Base-by-base conservation (phyloP, 2,797 vertebrate genomes). In the Apogon hyalosoma region DNA sequence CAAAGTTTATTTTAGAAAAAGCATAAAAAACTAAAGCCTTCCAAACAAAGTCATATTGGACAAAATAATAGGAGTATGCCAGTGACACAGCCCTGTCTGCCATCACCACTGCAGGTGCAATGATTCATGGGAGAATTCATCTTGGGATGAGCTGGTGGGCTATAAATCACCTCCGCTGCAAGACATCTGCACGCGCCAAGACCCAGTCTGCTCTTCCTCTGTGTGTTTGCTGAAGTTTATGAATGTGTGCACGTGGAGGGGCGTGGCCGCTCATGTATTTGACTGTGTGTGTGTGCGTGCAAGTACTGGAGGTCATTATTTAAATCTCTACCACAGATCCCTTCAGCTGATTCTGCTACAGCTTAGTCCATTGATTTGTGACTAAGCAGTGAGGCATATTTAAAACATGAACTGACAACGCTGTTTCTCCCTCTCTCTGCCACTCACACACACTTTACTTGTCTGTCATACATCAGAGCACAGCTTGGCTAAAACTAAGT, bases 71-170 rank as follows among this genome's bases (percentile, higher is more conserved):
- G 59, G 43, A 82, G 64, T 58, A 54, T 45, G 73, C 73, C 50
- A 16, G 61, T 80, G 85, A 67, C 84, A 84, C 73, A 76, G 75
- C 75, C 69, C 67, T 63, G 77, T 73, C 80, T 86, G 70, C 69
- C 73, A 70, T 82, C 68, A 73, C 79, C 59, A 72, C 83, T 83
- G 87, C 90, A 88, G 87, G 84, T 75, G 84, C 88, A 87, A 85
- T 92, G 90, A 91, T 89, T 92, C 90, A 90, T 81, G 73, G 84
- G 82, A 90, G 86, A 86, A 89, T 86, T 90, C 79, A 88, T 89
- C 85, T 75, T 40, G 67, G 80, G 78, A 85, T 73, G 83, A 85
- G 87, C 70, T 68, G 68, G 75, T 45, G 31, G 75, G 74, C 79
- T 52, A 92, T 92, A 90, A 92, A 92, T 93, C 89, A 90, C 75